Evolutionary conservation across 1,140 invertebrate species (phyloP).

Genomic region (Drosophila tsacasi): DNA sequence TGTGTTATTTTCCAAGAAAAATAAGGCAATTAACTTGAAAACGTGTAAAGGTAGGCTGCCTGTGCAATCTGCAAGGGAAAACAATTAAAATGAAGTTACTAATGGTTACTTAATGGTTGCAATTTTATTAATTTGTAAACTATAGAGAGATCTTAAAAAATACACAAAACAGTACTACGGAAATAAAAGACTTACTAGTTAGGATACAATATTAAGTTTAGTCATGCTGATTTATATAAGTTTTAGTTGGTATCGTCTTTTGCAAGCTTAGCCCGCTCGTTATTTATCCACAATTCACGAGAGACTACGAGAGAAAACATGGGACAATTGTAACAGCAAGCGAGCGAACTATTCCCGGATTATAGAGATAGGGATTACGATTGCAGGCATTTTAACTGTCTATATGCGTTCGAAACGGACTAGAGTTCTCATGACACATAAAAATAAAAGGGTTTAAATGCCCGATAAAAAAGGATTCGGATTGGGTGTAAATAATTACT

Average conservation of each 20-base stretch:
- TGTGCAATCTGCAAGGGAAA: background rate
- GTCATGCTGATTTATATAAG: conserved; percentile 1
- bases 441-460: conserved; percentile 6
- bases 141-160: conserved; percentile 14
- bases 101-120: too few relatives aligned
- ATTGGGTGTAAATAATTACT: conserved; percentile 15
- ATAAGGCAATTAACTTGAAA: background rate
- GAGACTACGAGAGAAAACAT: conserved; percentile 2
- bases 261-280: conserved; percentile 13
- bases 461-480: conserved; percentile 1
- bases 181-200: conserved; percentile 14
- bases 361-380: conserved; percentile 1
- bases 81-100: background rate
- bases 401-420: conserved; percentile 17
- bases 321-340: background rate
- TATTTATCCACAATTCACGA: conserved; percentile 4
- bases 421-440: conserved; percentile 23
- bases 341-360: background rate
- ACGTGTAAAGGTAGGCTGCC: background rate
- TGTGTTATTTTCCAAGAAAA: too few relatives aligned
- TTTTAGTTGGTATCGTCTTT: background rate
- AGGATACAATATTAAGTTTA: conserved; percentile 10
- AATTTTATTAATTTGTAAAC: conserved; percentile 13
- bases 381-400: conserved; percentile 14
- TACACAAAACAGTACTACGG: conserved; percentile 10